phyloP scores from a whole-genome alignment of 1,140 invertebrate genomes.

The Drosophila pseudoananassae region DNA sequence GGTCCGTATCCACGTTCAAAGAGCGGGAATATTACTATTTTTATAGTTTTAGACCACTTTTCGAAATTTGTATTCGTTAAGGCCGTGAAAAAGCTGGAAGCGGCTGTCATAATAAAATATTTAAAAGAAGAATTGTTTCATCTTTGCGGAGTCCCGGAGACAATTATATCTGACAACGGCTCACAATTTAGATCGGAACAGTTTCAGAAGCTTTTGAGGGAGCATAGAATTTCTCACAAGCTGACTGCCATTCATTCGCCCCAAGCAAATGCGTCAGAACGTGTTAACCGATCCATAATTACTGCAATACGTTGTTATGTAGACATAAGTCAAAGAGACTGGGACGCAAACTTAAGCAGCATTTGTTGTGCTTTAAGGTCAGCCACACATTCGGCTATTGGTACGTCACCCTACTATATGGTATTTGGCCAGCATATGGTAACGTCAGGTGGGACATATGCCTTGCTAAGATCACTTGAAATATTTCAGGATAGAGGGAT shows the following conservation, averaged over 20 bases:
- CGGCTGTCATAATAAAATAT: constrained; percentile 6
- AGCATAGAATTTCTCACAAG: not conserved
- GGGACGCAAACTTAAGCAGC: not conserved
- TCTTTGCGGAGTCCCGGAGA: constrained; percentile 4
- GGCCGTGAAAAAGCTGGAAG: constrained; percentile 18
- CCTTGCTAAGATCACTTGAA: too few species aligned
- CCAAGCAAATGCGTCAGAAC: constrained; percentile 3
- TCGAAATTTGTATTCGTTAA: constrained; percentile 32
- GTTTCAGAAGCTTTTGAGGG: not conserved
- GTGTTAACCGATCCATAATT: not conserved
- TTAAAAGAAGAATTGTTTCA: not conserved
- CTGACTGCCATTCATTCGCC: constrained; percentile 4
- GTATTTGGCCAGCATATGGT: not conserved
- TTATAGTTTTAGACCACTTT: constrained; percentile 32
- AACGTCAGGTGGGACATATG: too few species aligned
- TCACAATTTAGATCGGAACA: not conserved
- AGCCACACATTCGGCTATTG: not conserved
- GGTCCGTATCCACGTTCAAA: constrained; percentile 25
- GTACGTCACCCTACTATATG: not conserved
- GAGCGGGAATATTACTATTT: constrained; percentile 24
- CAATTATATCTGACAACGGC: constrained; percentile 7
- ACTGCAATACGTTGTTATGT: not conserved
- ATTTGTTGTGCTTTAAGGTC: constrained; percentile 3
- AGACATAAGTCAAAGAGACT: not conserved
- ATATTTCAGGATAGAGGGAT: too few species aligned